phyloP scores from a whole-genome alignment of 2,113 vertebrate genomes.

The Choloepus hoffmanni region DNA sequence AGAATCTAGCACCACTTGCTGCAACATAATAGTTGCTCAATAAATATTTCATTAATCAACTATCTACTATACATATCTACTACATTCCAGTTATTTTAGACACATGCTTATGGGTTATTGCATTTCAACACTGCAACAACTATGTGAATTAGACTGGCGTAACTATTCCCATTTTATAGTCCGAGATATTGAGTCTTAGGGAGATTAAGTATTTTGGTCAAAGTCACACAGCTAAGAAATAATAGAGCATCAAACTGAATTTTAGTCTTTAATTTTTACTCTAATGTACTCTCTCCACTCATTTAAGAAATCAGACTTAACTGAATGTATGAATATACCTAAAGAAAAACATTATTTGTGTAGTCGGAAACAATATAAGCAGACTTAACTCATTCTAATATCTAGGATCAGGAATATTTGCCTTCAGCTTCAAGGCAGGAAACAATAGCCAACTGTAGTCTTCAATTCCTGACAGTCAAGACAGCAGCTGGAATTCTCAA shows the following conservation, averaged over 20 bases:
- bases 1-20: neutral
- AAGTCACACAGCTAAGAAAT: neutral
- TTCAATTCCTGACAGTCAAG: conserved; percentile 3
- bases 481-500: conserved; percentile 3
- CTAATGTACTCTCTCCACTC: neutral
- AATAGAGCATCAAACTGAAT: neutral
- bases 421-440: neutral
- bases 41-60: neutral
- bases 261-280: conserved; percentile 39
- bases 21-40: neutral
- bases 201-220: neutral
- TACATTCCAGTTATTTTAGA: neutral
- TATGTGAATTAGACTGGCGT: neutral
- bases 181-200: neutral
- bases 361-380: conserved; percentile 4
- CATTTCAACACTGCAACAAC: neutral
- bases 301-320: conserved; percentile 15
- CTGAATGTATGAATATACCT: neutral
- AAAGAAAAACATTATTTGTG: neutral
- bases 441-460: neutral
- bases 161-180: conserved; percentile 7
- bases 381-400: neutral
- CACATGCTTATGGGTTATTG: neutral
- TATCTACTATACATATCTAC: neutral
- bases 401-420: neutral